These are phyloP conservation scores for Notocelia uddmanniana DNA, from an alignment of 2,888 invertebrate species.

Conservation along the genomic window DNA sequence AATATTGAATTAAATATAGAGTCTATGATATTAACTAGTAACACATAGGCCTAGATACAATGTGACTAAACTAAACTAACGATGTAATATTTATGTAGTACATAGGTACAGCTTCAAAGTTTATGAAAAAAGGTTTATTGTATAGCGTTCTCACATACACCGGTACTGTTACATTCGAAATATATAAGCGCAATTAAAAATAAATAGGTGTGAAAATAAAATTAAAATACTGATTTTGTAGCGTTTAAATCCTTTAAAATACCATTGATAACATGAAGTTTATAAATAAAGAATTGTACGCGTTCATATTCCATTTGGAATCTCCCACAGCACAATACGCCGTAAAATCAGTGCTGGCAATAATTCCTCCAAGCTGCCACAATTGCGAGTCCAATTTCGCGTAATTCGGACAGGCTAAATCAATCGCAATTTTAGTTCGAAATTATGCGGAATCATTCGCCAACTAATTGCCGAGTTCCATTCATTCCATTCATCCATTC, in stretches of 20 bases:
- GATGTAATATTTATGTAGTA: no score
- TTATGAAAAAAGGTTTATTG: no score
- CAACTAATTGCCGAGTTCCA: slow-evolving; percentile 25
- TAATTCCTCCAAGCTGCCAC: background rate
- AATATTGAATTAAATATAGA: no score
- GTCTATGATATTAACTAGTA: no score
- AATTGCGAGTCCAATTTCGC: slow-evolving; percentile 13
- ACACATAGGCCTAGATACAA: no score
- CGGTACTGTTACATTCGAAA: no score
- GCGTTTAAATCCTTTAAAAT: background rate
- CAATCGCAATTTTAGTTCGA: slow-evolving; percentile 24
- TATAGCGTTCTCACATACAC: no score
- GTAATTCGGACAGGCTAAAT: slow-evolving; percentile 23
- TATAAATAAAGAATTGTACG: background rate
- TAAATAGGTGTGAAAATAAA: no score
- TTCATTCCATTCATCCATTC: slow-evolving; percentile 22
- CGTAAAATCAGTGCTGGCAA: background rate
- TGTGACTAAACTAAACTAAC: no score
- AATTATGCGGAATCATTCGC: slow-evolving; percentile 29
- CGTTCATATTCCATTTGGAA: background rate
- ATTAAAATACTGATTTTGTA: no score
- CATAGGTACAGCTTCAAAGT: no score
- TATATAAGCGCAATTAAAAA: no score
- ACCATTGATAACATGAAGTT: background rate
- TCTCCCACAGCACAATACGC: background rate